Conservation (phyloP, 2,797 vertebrate genomes). For the Malurus leucopterus region DNA sequence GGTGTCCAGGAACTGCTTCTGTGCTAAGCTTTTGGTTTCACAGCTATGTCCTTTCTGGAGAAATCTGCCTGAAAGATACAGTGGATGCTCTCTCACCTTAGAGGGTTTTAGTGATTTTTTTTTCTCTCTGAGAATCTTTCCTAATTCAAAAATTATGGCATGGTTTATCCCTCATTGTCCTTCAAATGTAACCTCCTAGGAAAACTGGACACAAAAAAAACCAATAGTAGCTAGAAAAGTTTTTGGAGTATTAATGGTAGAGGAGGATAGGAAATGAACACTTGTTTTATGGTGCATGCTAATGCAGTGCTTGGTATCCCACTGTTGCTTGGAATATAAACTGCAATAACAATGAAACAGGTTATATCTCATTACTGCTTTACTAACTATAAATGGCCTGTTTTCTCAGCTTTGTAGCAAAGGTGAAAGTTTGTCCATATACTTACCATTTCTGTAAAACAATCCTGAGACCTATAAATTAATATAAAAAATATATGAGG, state of each 20-base stretch:
- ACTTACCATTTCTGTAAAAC: not conserved
- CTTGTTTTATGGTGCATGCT: not conserved
- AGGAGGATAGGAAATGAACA: not conserved
- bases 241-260: not conserved
- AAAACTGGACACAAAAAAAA: not conserved
- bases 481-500: not conserved
- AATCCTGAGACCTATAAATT: not conserved
- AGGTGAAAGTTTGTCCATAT: not conserved
- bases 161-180: not conserved
- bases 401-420: not conserved
- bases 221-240: not conserved
- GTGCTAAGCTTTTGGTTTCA: constrained; percentile 20
- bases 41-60: not conserved
- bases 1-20: constrained; percentile 3
- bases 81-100: not conserved
- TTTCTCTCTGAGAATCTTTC: not conserved
- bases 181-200: not conserved
- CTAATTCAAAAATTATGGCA: not conserved
- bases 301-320: not conserved
- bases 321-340: not conserved
- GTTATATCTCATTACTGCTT: not conserved
- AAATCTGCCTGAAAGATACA: not conserved
- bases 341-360: not conserved
- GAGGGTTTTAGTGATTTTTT: not conserved
- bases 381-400: not conserved